Evolutionary conservation across 1,140 invertebrate genomes (phyloP).

Genomic region (Drosophila virilis): DNA sequence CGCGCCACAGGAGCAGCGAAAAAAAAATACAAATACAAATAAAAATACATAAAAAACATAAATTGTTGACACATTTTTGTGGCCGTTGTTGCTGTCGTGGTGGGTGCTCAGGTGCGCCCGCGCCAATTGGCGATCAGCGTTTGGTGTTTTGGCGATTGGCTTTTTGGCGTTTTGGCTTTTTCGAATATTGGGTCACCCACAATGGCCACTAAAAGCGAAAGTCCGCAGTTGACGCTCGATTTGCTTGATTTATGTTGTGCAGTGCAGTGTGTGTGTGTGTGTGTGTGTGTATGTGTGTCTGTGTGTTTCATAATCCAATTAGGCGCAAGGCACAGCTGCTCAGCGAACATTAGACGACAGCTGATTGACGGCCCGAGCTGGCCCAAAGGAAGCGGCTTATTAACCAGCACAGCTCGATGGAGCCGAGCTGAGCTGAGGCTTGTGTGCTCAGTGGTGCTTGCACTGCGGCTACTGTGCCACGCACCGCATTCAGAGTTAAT

Average conservation of each 20-base stretch:
- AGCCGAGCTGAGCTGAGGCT: constrained; percentile 23
- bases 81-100: constrained; percentile 1
- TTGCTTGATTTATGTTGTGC: constrained; percentile 38
- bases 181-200: constrained; percentile 45
- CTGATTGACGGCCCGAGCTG: constrained; percentile 66
- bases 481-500: constrained; percentile 68
- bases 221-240: constrained; percentile 33
- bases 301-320: constrained; percentile 79
- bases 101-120: constrained; percentile 41
- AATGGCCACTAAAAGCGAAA: constrained; percentile 52
- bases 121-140: constrained; percentile 18
- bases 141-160: constrained; percentile 7
- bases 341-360: constrained; percentile 70
- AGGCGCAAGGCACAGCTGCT: constrained; percentile 33
- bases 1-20: constrained; percentile 14
- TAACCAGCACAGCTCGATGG: constrained; percentile 43
- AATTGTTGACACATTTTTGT: constrained; percentile 50
- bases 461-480: constrained; percentile 66
- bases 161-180: constrained; percentile 14
- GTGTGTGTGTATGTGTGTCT: constrained; percentile 4
- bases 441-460: constrained; percentile 20
- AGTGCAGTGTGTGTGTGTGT: constrained; percentile 30
- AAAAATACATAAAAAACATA: constrained; percentile 7
- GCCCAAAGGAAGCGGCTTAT: constrained; percentile 74
- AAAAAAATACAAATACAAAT: neutral